A percentile compares a stretch with the other conserved stretches of the same genome.
Evolutionary conservation across 2,113 vertebrate genomes (phyloP).

Genomic region (Thryonomys swinderianus): DNA sequence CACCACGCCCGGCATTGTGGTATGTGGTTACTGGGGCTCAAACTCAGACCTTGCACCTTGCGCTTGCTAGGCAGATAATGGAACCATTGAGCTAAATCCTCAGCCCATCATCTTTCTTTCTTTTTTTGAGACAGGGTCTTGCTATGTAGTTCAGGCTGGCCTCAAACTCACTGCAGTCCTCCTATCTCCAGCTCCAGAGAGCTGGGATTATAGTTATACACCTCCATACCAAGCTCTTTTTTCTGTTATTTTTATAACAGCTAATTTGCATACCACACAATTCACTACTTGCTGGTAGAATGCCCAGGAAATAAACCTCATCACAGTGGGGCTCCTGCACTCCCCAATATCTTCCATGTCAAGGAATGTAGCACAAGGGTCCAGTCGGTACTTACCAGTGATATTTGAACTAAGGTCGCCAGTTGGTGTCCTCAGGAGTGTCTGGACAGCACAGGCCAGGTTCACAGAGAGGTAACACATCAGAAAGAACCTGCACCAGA

Average conservation of each 20-base stretch:
- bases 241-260: neutral
- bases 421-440: constrained; percentile 96
- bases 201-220: neutral
- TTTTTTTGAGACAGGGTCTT: neutral
- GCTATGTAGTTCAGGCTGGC: neutral
- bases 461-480: constrained; percentile 99
- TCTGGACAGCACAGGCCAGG: constrained; percentile 98
- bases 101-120: fast-evolving
- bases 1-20: too few relatives aligned
- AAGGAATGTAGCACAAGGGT: neutral
- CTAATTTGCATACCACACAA: neutral
- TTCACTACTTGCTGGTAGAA: neutral
- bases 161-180: neutral
- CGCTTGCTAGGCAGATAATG: too few relatives aligned
- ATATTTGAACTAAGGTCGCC: constrained; percentile 97
- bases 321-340: neutral
- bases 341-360: neutral
- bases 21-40: too few relatives aligned
- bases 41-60: too few relatives aligned
- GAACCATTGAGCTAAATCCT: too few relatives aligned
- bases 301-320: neutral
- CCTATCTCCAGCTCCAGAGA: neutral
- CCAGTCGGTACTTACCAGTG: constrained; percentile 92
- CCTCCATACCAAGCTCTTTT: neutral
- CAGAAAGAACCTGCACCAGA: constrained; percentile 94